Percentiles rank a stretch among this genome's conserved stretches.
Evolutionary conservation across 2,797 vertebrate species (phyloP).

Genomic region (Anguilla marmorata): DNA sequence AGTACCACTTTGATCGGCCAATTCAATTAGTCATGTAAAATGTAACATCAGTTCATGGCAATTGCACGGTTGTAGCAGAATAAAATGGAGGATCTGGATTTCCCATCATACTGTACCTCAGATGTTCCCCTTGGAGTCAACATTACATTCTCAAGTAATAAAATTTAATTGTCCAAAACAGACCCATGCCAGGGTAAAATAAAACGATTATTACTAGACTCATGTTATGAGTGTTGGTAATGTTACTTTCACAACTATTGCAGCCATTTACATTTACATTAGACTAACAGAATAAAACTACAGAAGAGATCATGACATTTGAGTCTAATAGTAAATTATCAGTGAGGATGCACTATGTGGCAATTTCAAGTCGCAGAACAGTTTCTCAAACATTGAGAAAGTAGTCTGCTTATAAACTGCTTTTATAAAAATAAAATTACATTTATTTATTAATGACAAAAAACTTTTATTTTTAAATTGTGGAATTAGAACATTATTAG

Average conservation of each 20-base stretch:
- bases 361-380: background rate
- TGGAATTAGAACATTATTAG: background rate
- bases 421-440: background rate
- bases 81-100: conserved; percentile 59
- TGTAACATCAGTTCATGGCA: conserved; percentile 54
- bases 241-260: conserved; percentile 26
- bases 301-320: background rate
- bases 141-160: conserved; percentile 61
- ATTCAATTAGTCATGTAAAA: conserved; percentile 52
- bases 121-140: conserved; percentile 59
- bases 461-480: background rate
- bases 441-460: background rate
- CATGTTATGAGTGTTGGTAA: conserved; percentile 31
- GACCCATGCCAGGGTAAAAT: conserved; percentile 65
- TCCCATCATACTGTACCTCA: conserved; percentile 62
- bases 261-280: conserved; percentile 19
- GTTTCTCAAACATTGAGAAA: background rate
- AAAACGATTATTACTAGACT: conserved; percentile 45
- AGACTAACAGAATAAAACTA: conserved; percentile 3
- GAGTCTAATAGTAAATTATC: background rate
- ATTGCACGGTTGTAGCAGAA: conserved; percentile 55
- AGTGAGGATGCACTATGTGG: background rate
- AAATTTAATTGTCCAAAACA: conserved; percentile 75
- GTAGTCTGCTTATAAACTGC: background rate
- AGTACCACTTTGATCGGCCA: conserved; percentile 15